These are phyloP conservation scores for Phycodurus eques DNA, from an alignment of 2,113 vertebrate species.

Conservation along the genomic window DNA sequence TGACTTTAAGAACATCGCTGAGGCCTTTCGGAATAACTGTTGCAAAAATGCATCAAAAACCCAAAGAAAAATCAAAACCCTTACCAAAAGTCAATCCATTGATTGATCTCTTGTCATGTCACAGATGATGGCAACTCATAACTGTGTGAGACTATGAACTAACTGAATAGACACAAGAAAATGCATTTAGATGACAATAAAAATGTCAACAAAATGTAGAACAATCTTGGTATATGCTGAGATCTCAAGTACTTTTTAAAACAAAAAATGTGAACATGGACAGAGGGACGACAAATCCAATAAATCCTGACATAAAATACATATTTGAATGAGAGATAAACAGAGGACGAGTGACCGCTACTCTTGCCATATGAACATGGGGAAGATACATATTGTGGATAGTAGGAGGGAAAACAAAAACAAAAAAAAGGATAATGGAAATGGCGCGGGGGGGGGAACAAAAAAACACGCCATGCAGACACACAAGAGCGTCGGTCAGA, in stretches of 20 bases:
- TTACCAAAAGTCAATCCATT: no score
- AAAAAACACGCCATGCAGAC: constrained; percentile 8
- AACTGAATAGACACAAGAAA: neutral
- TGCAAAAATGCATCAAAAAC: no score
- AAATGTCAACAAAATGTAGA: neutral
- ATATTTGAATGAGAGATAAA: neutral
- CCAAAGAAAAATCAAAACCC: no score
- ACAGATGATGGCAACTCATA: no score
- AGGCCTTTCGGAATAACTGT: no score
- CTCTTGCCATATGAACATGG: neutral
- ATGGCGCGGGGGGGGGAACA: neutral
- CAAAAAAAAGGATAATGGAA: constrained; percentile 6
- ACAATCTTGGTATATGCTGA: neutral
- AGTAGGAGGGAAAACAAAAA: neutral
- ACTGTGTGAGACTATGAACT: no score
- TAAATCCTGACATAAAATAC: neutral
- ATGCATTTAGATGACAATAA: neutral
- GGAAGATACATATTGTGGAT: neutral
- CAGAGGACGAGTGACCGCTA: neutral
- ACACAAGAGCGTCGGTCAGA: constrained; percentile 41
- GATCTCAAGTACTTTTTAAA: neutral
- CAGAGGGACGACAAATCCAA: neutral
- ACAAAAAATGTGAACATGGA: neutral
- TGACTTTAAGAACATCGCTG: no score
- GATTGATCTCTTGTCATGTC: no score